Conservation (phyloP, 1,140 invertebrate genomes). For the Acyrthosiphon pisum region DNA sequence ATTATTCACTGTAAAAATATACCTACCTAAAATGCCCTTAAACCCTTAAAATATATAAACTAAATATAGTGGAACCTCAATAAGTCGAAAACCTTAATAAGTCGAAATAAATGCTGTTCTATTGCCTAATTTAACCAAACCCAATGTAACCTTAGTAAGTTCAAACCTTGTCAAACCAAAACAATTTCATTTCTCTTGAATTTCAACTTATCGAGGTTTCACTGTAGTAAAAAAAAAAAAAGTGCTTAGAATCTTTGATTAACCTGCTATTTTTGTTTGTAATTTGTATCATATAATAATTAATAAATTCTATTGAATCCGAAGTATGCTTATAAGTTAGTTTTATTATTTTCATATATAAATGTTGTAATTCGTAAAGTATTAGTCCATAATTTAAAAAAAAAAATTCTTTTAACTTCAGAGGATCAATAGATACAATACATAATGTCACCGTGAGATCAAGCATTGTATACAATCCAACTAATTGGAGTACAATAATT, state of each 20-base stretch:
- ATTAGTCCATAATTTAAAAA: not conserved
- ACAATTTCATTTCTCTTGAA: no score
- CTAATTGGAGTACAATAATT: conserved; percentile 64
- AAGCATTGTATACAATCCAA: conserved; percentile 29
- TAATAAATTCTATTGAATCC: not conserved
- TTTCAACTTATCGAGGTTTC: no score
- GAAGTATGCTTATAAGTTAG: not conserved
- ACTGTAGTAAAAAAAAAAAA: not conserved
- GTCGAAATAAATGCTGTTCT: no score
- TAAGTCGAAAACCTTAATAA: no score
- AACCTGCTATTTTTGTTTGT: not conserved
- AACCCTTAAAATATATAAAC: no score
- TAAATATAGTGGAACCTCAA: no score
- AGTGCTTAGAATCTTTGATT: not conserved
- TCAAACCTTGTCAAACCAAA: no score
- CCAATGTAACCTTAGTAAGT: no score
- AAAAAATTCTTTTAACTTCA: not conserved
- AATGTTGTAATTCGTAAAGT: not conserved
- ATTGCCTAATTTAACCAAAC: no score
- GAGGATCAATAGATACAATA: conserved; percentile 24
- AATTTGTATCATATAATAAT: not conserved
- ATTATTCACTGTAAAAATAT: no score
- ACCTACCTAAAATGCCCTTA: no score
- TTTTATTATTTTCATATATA: not conserved
- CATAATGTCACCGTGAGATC: not conserved